These are phyloP conservation scores for Conchocele bisecta DNA, from an alignment of 2,888 invertebrate genomes.

Conservation along the genomic window DNA sequence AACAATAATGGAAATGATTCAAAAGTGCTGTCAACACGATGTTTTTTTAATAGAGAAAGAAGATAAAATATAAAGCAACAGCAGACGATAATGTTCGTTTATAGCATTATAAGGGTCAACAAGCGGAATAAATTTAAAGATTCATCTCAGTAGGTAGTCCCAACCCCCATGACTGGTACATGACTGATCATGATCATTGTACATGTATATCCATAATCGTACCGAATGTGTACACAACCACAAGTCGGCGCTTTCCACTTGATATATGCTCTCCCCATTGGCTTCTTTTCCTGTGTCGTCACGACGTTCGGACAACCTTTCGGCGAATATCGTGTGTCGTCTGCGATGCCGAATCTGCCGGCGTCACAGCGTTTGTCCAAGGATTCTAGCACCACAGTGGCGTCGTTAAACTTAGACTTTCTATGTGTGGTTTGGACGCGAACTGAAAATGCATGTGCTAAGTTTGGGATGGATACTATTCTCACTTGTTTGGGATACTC, in stretches of 20 bases:
- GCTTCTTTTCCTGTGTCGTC: constrained; percentile 50
- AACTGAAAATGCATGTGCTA: constrained; percentile 21
- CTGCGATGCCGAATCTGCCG: constrained; percentile 33
- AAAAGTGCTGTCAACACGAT: too few species aligned
- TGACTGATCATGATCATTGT: too few species aligned
- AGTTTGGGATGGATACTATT: neutral
- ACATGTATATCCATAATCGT: too few species aligned
- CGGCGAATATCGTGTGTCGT: constrained; percentile 37
- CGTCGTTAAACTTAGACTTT: constrained; percentile 49
- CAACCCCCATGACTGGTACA: too few species aligned
- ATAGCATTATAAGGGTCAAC: too few species aligned
- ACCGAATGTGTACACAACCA: constrained; percentile 57
- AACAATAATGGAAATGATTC: too few species aligned
- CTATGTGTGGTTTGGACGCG: constrained; percentile 44
- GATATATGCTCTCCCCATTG: constrained; percentile 50
- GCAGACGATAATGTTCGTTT: too few species aligned
- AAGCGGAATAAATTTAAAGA: too few species aligned
- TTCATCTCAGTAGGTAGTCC: too few species aligned
- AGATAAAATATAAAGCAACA: too few species aligned
- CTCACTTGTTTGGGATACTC: too few species aligned
- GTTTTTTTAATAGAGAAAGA: too few species aligned
- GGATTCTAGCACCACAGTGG: constrained; percentile 31
- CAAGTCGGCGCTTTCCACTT: constrained; percentile 51
- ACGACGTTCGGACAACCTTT: constrained; percentile 48
- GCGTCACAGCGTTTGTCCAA: constrained; percentile 37